phyloP scores from a whole-genome alignment of 2,113 vertebrate species.

The Halichoerus grypus region DNA sequence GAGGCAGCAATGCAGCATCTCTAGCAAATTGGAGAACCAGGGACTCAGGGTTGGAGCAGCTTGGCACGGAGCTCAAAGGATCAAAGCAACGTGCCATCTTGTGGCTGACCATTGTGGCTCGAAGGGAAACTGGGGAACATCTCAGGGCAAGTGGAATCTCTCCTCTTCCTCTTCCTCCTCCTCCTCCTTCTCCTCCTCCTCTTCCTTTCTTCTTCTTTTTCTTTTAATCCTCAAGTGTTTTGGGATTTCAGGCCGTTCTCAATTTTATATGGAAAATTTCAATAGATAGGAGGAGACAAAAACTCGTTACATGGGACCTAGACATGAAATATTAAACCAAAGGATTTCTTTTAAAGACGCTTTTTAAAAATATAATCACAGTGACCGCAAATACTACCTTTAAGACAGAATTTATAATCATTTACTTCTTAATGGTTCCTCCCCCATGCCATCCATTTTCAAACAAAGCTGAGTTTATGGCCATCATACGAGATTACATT shows the following conservation, averaged over 20 bases:
- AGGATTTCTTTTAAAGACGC: constrained; percentile 62
- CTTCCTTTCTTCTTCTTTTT: background rate
- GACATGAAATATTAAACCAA: constrained; percentile 80
- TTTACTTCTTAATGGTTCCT: constrained; percentile 89
- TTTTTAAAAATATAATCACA: constrained; percentile 46
- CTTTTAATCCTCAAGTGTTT: constrained; percentile 56
- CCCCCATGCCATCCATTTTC: constrained; percentile 88
- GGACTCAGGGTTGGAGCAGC: background rate
- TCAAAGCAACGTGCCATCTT: constrained; percentile 44
- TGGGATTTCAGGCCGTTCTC: constrained; percentile 74
- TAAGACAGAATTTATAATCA: constrained; percentile 90
- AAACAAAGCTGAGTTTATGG: constrained; percentile 90
- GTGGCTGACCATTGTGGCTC: background rate
- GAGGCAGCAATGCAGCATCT: constrained; percentile 5
- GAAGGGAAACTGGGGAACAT: constrained; percentile 44
- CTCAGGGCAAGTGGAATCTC: constrained; percentile 43
- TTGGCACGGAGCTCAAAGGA: background rate
- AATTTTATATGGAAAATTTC: constrained; percentile 79
- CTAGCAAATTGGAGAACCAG: background rate
- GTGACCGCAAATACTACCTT: constrained; percentile 80
- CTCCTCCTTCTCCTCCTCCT: background rate
- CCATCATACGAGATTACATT: constrained; percentile 89
- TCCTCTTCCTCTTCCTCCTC: background rate
- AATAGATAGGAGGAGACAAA: constrained; percentile 76
- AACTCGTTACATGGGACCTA: background rate